Evolutionary conservation across 2,888 invertebrate species (phyloP), one percentile per base, ranked within the genome.

Genomic region (Callosobruchus maculatus): DNA sequence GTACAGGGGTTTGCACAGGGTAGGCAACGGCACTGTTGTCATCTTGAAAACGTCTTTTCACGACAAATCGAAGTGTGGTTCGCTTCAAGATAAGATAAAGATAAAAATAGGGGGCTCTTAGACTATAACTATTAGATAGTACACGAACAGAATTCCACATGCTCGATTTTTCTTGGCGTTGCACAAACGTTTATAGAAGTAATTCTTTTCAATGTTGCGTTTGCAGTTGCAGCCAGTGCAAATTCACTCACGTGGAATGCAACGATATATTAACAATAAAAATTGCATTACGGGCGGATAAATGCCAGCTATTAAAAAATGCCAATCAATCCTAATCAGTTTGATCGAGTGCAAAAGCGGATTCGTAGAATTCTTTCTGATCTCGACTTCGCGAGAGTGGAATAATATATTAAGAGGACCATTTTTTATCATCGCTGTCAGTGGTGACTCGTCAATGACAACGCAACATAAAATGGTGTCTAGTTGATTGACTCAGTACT

Each of bases 281-380:
- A 49, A 49, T 49, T 49, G 49, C 49, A 49, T 49, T 13, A 49
- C 49, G 49, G 49, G 49, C 13, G 49, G 68, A 72, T 73, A 72
- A 72, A 73, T 71, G 71, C 66, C 68, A 21, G 72, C 74, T 74
- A 75, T 75, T 72, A 72, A 75, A 74, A 75, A 72, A 75, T 72
- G 74, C 74, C 74, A 68, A 74, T 75, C 72, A 72, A 72, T 72
- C 73, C 70, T 49, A 71, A 74, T 75, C 74, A 71, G 67, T 75
- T 74, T 72, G 67, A 69, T 68, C 72, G 74, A 74, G 72, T 71
- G 71, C 72, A 66, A 9, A 68, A 66, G 66, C 72, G 73, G 66
- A 73, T 75, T 73, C 71, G 72, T 70, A 49, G 70, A 67, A 72
- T 75, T 72, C 70, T 70, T 66, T 20, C 72, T 49, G 72, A 30